Evolutionary conservation across 2,797 vertebrate species (phyloP), one percentile per base, ranked within the genome.

Genomic region (Argentina silus): DNA sequence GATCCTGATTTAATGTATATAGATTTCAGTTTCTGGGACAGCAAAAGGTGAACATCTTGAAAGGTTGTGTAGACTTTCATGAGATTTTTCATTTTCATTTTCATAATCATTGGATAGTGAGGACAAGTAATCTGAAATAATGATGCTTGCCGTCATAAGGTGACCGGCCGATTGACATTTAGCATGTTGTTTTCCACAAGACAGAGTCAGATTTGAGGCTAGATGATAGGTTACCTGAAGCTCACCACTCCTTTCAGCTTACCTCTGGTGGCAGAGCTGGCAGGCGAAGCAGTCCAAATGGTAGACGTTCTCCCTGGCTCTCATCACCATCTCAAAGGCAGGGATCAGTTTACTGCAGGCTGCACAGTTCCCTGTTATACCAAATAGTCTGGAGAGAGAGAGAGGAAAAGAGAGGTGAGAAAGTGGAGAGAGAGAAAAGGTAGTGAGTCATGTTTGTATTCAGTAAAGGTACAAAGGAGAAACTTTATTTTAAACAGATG

Each of bases 321-420:
- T 95, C 97, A 98, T 98, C 94, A 98, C 97, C 97, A 98, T 98
- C 94, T 98, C 97, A 81, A 98, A 98, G 91, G 97, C 97, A 69
- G 97, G 97, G 94, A 98, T 98, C 93, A 97, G 93, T 90, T 98
- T 98, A 94, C 96, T 97, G 91, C 97, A 98, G 83, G 97, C 97
- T 6, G 97, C 96, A 63, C 97, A 98, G 93, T 96, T 98, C 91
- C 97, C 97, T 0, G 97, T 98, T 91, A 96, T 96, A 87, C 97
- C 97, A 4, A 98, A 98, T 78, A 98, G 96, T 93, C 97, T 97
- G 94, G 84, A 82, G 88, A 87, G 88, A 91, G 77, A 86, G 75
- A 90, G 71, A 42, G 11, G 11, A n/a, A 9, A 17, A 72, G 73
- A 79, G 82, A 70, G 27, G 27, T 1, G 27, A 36, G 27, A 36